Evolutionary conservation across 2,113 vertebrate species (phyloP), one percentile per base, ranked within the genome.

Genomic region (Pleuronectes platessa): DNA sequence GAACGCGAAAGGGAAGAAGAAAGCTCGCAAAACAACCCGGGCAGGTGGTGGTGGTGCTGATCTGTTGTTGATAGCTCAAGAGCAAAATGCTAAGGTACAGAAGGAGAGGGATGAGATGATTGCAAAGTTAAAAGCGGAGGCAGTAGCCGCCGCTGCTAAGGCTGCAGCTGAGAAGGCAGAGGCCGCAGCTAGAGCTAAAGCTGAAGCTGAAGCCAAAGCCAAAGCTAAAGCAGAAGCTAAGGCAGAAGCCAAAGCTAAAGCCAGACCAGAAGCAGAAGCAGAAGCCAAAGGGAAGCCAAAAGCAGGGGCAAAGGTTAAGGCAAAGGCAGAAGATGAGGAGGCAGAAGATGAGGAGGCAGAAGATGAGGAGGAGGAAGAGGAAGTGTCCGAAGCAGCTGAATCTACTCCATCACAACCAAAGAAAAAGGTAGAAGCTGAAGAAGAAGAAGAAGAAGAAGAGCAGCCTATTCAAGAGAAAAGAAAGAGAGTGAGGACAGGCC

Each of bases 21-120:
- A 90, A 76, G 81, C 54, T 59, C 90, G 93, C 56, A 95, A 93
- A 91, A 92, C 91, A 53, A 93, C 93, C 54, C 85, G 82, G 59
- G 92, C 92, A 4, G 91, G 92, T 21, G 94, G 93, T 14, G 79
- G 91, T 40, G 79, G 81, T 40, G 61, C 37, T 2, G 90, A 93
- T 1, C 78, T 95, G 54, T 61, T 81, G 35, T 91, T 35, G 78
- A 87, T 93, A 31, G 93, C 92, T 2, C 14, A 86, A 20, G 91
- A 93, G 56, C 92, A 93, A 79, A 66, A 91, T 2, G 87, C 72
- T 2, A 94, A 92, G 58, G 6, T 94, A 53, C 83, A 87, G 61
- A 61, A 82, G 74, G 85, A 92, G 15, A 88, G 68, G 62, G 85
- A 89, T 0, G 88, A 89, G 31, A 64, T 87, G 60, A 67, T 92